Percentiles rank a stretch among this genome's conserved stretches.
phyloP scores from a whole-genome alignment of 35 echinoderm and acorn worm species.

The Amphiura filiformis region DNA sequence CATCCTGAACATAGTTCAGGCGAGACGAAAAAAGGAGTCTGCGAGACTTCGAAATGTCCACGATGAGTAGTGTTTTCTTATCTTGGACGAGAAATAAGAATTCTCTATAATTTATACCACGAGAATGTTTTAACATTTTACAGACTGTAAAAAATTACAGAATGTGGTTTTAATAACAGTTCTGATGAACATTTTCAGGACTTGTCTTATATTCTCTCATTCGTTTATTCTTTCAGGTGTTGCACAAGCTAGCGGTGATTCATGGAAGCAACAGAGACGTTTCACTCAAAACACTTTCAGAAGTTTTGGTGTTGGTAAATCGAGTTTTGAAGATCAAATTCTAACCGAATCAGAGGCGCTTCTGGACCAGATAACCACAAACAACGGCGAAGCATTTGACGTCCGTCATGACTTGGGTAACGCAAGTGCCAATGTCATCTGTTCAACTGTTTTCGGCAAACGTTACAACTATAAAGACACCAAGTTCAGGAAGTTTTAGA shows the following conservation, averaged over 20 bases:
- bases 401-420: conserved; percentile 40
- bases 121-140: too few relatives aligned
- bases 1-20: too few relatives aligned
- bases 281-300: conserved; percentile 14
- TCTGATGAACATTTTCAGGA: too few relatives aligned
- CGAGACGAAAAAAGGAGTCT: too few relatives aligned
- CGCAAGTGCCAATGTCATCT: conserved; percentile 77
- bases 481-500: conserved; percentile 20
- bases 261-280: conserved; percentile 22
- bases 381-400: conserved; percentile 42
- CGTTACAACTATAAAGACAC: conserved; percentile 60
- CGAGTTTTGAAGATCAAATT: conserved; percentile 23
- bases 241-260: not conserved
- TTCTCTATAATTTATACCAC: too few relatives aligned
- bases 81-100: too few relatives aligned
- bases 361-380: not conserved
- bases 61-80: too few relatives aligned
- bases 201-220: too few relatives aligned
- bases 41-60: too few relatives aligned
- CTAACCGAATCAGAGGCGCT: not conserved
- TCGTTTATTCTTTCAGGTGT: not conserved
- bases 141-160: too few relatives aligned
- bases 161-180: too few relatives aligned
- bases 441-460: conserved; percentile 60
- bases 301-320: conserved; percentile 32